phyloP scores from a whole-genome alignment of 2,888 invertebrate genomes.

The Strigamia maritima region DNA sequence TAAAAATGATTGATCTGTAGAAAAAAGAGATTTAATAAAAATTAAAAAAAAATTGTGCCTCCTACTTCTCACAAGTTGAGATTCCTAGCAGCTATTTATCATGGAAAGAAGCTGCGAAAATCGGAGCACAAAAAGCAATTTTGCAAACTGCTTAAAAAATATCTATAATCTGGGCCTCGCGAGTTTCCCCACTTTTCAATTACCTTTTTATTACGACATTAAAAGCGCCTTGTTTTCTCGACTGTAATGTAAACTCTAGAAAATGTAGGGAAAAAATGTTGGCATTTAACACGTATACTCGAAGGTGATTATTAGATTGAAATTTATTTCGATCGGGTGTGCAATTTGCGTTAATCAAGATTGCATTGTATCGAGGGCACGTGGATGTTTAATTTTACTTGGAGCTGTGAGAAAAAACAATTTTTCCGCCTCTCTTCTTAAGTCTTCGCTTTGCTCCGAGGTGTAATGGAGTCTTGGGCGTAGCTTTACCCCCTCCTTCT shows the following conservation, averaged over 20 bases:
- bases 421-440: background rate
- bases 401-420: background rate
- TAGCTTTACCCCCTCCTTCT: background rate
- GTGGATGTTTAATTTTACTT: background rate
- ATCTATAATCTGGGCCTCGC: background rate
- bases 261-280: background rate
- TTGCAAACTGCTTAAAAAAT: slow-evolving; percentile 9
- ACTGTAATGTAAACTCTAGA: background rate
- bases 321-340: background rate
- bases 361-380: background rate
- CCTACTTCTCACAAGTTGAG: background rate
- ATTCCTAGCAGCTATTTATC: slow-evolving; percentile 16
- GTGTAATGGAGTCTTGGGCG: slow-evolving; percentile 7
- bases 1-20: background rate
- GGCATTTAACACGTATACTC: background rate
- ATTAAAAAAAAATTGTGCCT: background rate
- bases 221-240: background rate
- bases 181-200: background rate
- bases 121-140: background rate
- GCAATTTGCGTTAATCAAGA: background rate
- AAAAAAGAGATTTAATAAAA: background rate
- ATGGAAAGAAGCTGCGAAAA: background rate
- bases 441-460: background rate
- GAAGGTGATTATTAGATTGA: background rate
- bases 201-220: background rate